Conservation (phyloP, 2,888 invertebrate genomes). For the Drosophila seclusa region DNA sequence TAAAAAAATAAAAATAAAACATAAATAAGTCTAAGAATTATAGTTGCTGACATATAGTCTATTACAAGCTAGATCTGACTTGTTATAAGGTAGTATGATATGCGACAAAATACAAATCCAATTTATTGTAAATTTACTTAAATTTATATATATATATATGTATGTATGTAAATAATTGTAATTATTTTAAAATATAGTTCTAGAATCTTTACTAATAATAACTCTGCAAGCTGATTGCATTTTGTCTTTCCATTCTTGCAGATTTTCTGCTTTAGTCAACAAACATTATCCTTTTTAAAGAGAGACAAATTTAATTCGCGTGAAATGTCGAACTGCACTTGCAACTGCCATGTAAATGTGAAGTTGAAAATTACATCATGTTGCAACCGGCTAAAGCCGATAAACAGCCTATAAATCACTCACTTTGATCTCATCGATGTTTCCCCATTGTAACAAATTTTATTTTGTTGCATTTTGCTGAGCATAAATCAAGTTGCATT, state of each 20-base stretch:
- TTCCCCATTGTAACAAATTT: constrained; percentile 60
- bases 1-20: background rate
- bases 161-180: background rate
- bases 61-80: background rate
- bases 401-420: constrained; percentile 74
- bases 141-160: background rate
- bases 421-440: constrained; percentile 76
- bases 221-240: background rate
- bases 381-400: constrained; percentile 48
- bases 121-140: background rate
- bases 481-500: constrained; percentile 67
- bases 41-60: background rate
- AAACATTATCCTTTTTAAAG: background rate
- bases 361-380: constrained; percentile 61
- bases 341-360: constrained; percentile 55
- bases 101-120: background rate
- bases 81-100: background rate
- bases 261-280: background rate
- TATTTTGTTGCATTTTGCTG: constrained; percentile 69
- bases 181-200: background rate
- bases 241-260: background rate
- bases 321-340: constrained; percentile 25
- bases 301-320: constrained; percentile 2
- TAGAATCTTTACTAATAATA: background rate
- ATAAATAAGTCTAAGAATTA: background rate